Evolutionary conservation across 2,113 vertebrate genomes (phyloP), one percentile per base, ranked within the genome.

Genomic region (Recurvirostra avosetta): DNA sequence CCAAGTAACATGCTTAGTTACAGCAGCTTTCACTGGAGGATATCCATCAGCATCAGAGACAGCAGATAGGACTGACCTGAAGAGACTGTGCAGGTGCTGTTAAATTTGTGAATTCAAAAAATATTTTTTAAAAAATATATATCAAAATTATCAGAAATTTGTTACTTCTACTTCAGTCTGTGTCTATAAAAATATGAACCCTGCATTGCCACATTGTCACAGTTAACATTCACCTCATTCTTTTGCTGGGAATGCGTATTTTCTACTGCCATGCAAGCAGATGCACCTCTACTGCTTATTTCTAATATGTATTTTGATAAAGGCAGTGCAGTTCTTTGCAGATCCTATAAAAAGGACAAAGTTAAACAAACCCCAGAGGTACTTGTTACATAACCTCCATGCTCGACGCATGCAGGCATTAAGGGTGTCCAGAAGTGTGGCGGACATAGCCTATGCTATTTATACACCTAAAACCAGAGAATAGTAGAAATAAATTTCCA

Each of bases 351-450:
- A 90, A 86, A 68, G 15, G 17, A 78, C 3, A 1, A 72, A 82
- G n/a, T 53, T 82, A 56, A 32, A 59, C 47, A 94, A 91, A 68
- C 49, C 52, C 58, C 84, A 79, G 38, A 88, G 70, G 61, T 83
- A 61, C 61, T 25, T 77, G 61, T 86, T 88, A 85, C 88, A 41
- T 55, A 83, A 88, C 29, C 47, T 68, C 47, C 2, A 2, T 25
- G 29, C 72, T 77, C 4, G 0, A 49, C 8, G 43, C 0, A 0
- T 15, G 56, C 58, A 82, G 56, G 56, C 26, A 72, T 14, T 50
- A 29, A 53, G 17, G 26, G 53, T 50, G 58, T 72, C 74, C 56
- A 10, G 63, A 90, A 93, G 26, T 55, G 40, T 43, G 62, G 40
- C 43, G 66, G 83, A 71, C 66, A 83, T 0, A 74, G 41, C 45